A percentile compares a stretch with the other conserved stretches of the same genome.
Conservation (phyloP, 1,140 invertebrate species). For the Hormaphis cornu region DNA sequence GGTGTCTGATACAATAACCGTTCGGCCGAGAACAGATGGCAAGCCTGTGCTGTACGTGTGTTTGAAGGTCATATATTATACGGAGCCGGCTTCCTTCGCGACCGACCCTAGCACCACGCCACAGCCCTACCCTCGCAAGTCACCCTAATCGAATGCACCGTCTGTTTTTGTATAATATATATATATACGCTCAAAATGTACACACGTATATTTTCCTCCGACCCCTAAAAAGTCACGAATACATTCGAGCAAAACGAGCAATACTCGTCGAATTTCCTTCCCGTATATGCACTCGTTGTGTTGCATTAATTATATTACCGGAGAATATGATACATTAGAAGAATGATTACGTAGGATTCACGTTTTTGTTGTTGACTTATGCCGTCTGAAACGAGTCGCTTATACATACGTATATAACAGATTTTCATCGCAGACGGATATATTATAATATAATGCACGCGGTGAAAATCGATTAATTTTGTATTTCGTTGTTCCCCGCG, state of each 20-base stretch:
- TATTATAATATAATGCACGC: too few species aligned
- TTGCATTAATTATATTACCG: too few species aligned
- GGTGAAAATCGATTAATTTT: constrained; percentile 3
- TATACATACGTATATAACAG: too few species aligned
- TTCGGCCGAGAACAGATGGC: constrained; percentile 14
- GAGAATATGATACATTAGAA: too few species aligned
- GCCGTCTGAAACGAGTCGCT: too few species aligned
- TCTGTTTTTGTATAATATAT: constrained; percentile 22
- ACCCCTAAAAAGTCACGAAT: constrained; percentile 4
- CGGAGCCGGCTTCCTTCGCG: constrained; percentile 30
- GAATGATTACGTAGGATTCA: too few species aligned
- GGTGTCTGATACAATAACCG: constrained; percentile 10
- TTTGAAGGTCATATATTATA: constrained; percentile 31
- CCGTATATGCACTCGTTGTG: too few species aligned
- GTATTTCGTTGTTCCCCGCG: not conserved
- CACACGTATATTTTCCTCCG: not conserved
- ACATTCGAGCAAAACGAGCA: constrained; percentile 1
- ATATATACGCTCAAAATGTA: not conserved
- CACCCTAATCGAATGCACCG: constrained; percentile 25
- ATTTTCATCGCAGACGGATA: too few species aligned
- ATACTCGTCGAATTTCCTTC: too few species aligned
- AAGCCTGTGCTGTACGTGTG: constrained; percentile 26
- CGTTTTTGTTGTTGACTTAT: too few species aligned
- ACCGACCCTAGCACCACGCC: too few species aligned
- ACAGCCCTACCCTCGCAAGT: constrained; percentile 15